Conservation (phyloP, 2,113 vertebrate genomes). For the Dermatemys mawii region DNA sequence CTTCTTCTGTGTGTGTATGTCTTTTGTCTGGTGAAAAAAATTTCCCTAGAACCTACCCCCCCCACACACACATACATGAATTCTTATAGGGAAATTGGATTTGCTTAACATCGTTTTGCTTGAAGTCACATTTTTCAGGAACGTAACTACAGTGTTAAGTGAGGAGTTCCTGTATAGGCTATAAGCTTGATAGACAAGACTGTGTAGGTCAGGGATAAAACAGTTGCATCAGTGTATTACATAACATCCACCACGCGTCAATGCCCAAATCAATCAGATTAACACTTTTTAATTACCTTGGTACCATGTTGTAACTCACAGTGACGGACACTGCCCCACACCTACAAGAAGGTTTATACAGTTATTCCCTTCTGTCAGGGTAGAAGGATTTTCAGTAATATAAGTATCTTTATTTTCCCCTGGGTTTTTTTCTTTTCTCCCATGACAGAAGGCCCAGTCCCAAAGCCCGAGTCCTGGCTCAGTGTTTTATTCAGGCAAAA, state of each 20-base stretch:
- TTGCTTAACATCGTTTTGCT: too few species aligned
- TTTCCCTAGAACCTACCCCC: too few species aligned
- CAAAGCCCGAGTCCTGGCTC: background rate
- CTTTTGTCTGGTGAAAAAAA: too few species aligned
- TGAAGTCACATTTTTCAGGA: too few species aligned
- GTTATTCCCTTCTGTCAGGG: background rate
- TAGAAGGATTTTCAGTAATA: constrained; percentile 13
- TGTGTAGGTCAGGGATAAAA: constrained; percentile 22
- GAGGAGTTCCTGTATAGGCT: too few species aligned
- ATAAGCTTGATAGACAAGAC: constrained; percentile 25
- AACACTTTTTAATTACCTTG: constrained; percentile 69
- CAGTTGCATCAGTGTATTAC: constrained; percentile 58
- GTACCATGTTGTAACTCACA: constrained; percentile 51
- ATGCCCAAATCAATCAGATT: background rate
- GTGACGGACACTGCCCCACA: constrained; percentile 47
- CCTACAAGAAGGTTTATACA: constrained; percentile 46
- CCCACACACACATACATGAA: too few species aligned
- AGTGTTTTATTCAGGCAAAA: background rate
- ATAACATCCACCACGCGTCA: constrained; percentile 7
- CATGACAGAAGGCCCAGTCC: background rate
- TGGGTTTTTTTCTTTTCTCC: background rate
- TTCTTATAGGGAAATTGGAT: too few species aligned
- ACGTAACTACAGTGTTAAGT: too few species aligned
- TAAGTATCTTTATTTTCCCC: background rate
- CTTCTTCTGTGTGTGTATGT: too few species aligned